A percentile compares a stretch with the other conserved stretches of the same genome.
Evolutionary conservation across 1,140 invertebrate species (phyloP).

Genomic region (silkworm (Bombyx mori)): ASM3026992v2 NC_085119.1:11929001-11929500

Average conservation of each 20-base stretch:
- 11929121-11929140: too few species aligned
- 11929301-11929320: slow-evolving; percentile 51
- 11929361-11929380: slow-evolving; percentile 94
- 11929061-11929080: too few species aligned
- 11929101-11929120: too few species aligned
- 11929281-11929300: not conserved
- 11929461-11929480: slow-evolving; percentile 88
- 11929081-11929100: too few species aligned
- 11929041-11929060: too few species aligned
- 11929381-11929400: slow-evolving; percentile 89
- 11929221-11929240: too few species aligned
- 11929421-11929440: slow-evolving; percentile 77
- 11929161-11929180: too few species aligned
- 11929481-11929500: slow-evolving; percentile 91
- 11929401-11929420: slow-evolving; percentile 82
- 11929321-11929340: slow-evolving; percentile 86
- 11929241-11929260: not conserved
- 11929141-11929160: too few species aligned
- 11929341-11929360: slow-evolving; percentile 93
- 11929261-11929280: not conserved
- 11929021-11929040: too few species aligned
- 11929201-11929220: too few species aligned
- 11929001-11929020: too few species aligned
- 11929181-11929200: too few species aligned
- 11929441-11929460: slow-evolving; percentile 80